Percentiles rank a stretch among this genome's conserved stretches.
Conservation (phyloP, 37 sponge, comb jelly and placozoan genomes). For the Eunapius fragilis region DNA sequence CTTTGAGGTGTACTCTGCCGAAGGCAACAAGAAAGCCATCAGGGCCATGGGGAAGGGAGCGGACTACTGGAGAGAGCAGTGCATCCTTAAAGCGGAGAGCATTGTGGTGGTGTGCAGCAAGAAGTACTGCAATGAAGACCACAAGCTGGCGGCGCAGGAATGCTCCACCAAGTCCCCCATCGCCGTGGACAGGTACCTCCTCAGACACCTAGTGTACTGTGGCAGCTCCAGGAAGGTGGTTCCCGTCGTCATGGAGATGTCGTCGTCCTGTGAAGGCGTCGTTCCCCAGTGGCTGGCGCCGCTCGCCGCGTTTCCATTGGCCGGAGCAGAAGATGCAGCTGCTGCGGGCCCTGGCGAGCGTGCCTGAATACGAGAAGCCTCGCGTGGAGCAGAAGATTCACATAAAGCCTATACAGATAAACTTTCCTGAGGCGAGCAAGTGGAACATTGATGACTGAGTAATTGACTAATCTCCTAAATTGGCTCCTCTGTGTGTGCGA, state of each 20-base stretch:
- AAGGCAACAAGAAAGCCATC: not conserved
- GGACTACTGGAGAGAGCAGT: constrained; percentile 15
- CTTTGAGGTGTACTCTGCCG: constrained; percentile 17
- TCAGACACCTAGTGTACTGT: constrained; percentile 10
- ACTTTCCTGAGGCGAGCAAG: not conserved
- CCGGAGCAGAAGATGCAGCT: constrained; percentile 23
- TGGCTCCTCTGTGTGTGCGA: too few species aligned
- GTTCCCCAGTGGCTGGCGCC: constrained; percentile 26
- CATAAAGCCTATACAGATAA: constrained; percentile 17
- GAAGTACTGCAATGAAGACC: constrained; percentile 21
- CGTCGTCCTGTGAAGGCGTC: not conserved
- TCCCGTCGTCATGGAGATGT: constrained; percentile 16
- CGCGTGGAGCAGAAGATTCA: constrained; percentile 6
- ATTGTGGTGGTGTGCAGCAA: constrained; percentile 39
- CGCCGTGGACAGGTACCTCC: constrained; percentile 6
- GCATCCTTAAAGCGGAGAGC: constrained; percentile 15
- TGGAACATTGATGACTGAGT: not conserved
- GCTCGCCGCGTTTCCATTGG: not conserved
- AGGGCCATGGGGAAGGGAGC: constrained; percentile 13
- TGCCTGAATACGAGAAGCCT: constrained; percentile 6
- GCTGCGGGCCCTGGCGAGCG: not conserved
- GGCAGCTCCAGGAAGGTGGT: not conserved
- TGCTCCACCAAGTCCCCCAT: constrained; percentile 1
- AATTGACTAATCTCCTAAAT: too few species aligned
- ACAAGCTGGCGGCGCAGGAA: not conserved